Base-by-base conservation (phyloP, 1,140 invertebrate genomes). In the Lepidurus couesii region DNA sequence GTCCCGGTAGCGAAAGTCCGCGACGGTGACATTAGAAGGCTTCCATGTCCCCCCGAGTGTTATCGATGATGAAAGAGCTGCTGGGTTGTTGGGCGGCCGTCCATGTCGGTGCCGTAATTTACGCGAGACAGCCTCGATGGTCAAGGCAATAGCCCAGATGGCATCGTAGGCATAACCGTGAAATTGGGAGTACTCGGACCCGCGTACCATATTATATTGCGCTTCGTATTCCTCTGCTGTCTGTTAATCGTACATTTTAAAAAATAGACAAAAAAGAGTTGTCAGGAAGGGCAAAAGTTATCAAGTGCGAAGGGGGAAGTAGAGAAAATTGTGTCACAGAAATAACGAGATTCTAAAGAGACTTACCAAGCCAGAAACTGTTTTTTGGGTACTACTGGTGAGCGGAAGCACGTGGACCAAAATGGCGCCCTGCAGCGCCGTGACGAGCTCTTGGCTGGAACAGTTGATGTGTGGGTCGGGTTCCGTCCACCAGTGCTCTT, bases 161-260 rank as follows among this genome's bases (percentile, higher is more conserved):
- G 93, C 95, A 85, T 98, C 97, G 85, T 98, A 98, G 13, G 96
- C 96, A 84, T 98, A 98, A 1, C 96, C 97, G 84, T 98, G 96
- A 84, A 97, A 98, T 75, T 95, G 89, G 16, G 95, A 97, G 85
- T 96, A 98, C 82, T 96, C 93, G 0, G 85, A 83, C 7, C 92
- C 91, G 76, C 94, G 88, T 80, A 90, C 85, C 8, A 90, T 88
- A 81, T 97, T 90, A 84, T 98, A 98, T 84, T 95, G 91, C 11
- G 88, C 85, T 81, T 91, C 88, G 85, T 98, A 98, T 84, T 97
- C 92, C 80, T 92, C 90, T 0, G 95, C 91, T 0, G 94, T 97
- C 95, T 98, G 86, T 1, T 85, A 83, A 81, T 78, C 80, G 76
- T 73, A 80, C 42, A 7, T 44, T 26, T 21, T n/a, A 0, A 65